phyloP scores from a whole-genome alignment of 2,113 vertebrate species.

The Neofelis nebulosa region DNA sequence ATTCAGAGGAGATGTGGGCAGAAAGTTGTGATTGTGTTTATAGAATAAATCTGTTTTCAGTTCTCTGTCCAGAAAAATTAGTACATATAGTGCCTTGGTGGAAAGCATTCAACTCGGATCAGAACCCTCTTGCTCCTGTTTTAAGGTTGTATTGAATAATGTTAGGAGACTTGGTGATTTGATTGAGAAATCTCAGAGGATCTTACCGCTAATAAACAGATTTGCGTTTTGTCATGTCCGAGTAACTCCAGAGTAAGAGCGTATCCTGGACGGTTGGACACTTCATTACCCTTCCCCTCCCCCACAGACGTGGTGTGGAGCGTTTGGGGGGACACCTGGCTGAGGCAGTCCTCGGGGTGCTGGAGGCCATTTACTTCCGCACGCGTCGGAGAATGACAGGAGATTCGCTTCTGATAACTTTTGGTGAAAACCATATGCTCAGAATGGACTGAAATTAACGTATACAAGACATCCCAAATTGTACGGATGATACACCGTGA shows the following conservation, averaged over 20 bases:
- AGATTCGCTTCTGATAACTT: neutral
- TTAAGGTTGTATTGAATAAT: neutral
- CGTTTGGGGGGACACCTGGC: neutral
- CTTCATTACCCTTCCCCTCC: no score
- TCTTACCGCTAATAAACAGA: neutral
- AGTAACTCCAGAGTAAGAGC: neutral
- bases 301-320: neutral
- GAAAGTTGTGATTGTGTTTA: neutral
- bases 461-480: neutral
- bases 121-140: neutral
- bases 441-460: neutral
- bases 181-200: neutral
- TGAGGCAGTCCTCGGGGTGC: neutral
- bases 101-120: neutral
- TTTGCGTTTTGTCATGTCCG: neutral
- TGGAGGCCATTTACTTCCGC: neutral
- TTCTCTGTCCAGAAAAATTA: neutral
- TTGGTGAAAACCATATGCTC: neutral
- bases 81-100: no score
- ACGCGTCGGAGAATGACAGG: neutral
- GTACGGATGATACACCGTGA: neutral
- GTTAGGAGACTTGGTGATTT: neutral
- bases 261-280: neutral
- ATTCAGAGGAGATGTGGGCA: neutral
- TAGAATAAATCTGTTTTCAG: neutral